These are phyloP conservation scores for Scalopus aquaticus DNA, from an alignment of 2,113 vertebrate species.

Conservation along the genomic window DNA sequence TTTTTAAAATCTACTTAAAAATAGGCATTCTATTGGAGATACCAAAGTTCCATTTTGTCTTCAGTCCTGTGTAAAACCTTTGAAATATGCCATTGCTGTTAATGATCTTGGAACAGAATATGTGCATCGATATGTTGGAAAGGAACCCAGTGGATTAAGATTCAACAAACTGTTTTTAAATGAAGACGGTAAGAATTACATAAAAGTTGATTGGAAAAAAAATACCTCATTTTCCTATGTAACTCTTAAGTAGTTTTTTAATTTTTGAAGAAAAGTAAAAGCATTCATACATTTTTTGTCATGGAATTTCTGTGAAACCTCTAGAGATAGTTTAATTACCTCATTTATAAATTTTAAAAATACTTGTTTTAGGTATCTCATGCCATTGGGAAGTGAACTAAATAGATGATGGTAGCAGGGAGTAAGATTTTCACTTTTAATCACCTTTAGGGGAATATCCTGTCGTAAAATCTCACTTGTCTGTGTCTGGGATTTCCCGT, in stretches of 20 bases:
- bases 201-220: constrained; percentile 29
- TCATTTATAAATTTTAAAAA: constrained; percentile 34
- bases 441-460: neutral
- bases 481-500: neutral
- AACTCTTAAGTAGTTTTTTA: neutral
- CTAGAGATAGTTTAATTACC: neutral
- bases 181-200: constrained; percentile 93
- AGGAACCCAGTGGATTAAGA: constrained; percentile 97
- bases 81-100: constrained; percentile 97
- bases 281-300: neutral
- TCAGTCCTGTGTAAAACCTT: constrained; percentile 97
- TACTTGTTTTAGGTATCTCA: neutral
- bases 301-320: neutral
- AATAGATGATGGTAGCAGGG: neutral
- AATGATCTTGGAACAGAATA: constrained; percentile 98
- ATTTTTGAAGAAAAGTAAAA: constrained; percentile 14
- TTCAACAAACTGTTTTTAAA: constrained; percentile 99
- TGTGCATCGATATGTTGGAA: constrained; percentile 97
- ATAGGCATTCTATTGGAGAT: constrained; percentile 96
- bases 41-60: constrained; percentile 99
- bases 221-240: constrained; percentile 17
- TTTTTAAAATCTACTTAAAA: constrained; percentile 53
- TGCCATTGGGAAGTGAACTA: neutral
- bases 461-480: neutral
- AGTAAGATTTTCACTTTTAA: neutral